These are phyloP conservation scores for Polydrusus cervinus DNA, from an alignment of 2,888 invertebrate species.

Conservation along the genomic window DNA sequence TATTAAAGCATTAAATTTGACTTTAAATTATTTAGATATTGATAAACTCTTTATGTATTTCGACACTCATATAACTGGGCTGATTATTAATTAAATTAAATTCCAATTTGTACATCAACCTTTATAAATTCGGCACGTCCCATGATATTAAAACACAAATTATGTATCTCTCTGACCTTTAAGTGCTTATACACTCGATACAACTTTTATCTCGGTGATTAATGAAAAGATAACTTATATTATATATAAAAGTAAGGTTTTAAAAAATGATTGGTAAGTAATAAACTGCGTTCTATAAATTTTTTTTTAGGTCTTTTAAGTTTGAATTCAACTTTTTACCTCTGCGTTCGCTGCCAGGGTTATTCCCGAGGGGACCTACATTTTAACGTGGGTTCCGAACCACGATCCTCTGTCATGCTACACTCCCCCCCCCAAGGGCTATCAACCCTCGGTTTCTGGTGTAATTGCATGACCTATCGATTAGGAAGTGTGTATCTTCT, in stretches of 20 bases:
- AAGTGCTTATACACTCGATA: slow-evolving; percentile 3
- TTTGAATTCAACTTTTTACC: too few relatives aligned
- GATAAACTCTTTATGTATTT: not conserved
- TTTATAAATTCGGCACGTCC: slow-evolving; percentile 1
- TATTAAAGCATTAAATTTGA: too few relatives aligned
- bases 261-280: slow-evolving; percentile 4
- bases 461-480: too few relatives aligned
- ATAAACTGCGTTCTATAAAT: not conserved
- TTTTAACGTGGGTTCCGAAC: too few relatives aligned
- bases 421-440: too few relatives aligned
- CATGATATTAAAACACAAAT: slow-evolving; percentile 13
- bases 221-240: slow-evolving; percentile 15
- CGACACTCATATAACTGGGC: not conserved
- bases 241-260: not conserved
- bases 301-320: too few relatives aligned
- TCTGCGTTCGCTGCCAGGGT: too few relatives aligned
- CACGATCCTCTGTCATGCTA: too few relatives aligned
- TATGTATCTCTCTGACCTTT: slow-evolving; percentile 12
- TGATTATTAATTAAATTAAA: slow-evolving; percentile 9
- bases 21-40: not conserved
- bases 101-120: slow-evolving; percentile 19
- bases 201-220: slow-evolving; percentile 12
- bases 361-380: too few relatives aligned
- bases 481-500: too few relatives aligned
- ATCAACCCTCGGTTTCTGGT: too few relatives aligned